phyloP scores from a whole-genome alignment of 2,888 invertebrate species.

The Lasioglossum morio region DNA sequence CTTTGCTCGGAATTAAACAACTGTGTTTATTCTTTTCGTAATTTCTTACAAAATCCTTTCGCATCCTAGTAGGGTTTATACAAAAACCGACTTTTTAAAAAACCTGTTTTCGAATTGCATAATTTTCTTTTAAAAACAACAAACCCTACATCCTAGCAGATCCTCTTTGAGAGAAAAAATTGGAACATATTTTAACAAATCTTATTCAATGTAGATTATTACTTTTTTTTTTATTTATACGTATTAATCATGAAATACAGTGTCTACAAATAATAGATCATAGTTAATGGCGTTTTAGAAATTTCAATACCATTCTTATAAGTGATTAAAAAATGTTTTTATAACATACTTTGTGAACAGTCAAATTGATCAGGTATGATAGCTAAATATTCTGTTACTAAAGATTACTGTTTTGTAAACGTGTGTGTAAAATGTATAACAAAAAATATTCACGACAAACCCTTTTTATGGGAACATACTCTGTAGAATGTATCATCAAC shows the following conservation, averaged over 20 bases:
- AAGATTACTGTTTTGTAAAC: not conserved
- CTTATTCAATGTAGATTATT: too few relatives aligned
- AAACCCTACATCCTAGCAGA: too few relatives aligned
- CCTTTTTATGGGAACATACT: not conserved
- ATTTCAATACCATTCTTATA: not conserved
- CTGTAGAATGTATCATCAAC: not conserved
- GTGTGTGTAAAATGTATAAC: not conserved
- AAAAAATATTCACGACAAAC: not conserved
- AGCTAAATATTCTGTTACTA: not conserved
- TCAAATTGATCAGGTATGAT: not conserved
- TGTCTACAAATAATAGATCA: not conserved
- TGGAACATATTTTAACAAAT: not conserved
- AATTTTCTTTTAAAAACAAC: too few relatives aligned
- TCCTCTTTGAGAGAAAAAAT: too few relatives aligned
- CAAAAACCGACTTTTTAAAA: too few relatives aligned
- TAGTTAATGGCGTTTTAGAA: too few relatives aligned
- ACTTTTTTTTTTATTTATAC: too few relatives aligned
- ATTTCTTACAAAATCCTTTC: not conserved
- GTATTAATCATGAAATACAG: not conserved
- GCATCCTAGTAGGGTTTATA: too few relatives aligned
- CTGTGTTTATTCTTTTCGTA: not conserved
- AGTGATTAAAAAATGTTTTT: too few relatives aligned
- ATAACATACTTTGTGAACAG: not conserved
- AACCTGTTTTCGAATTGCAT: too few relatives aligned
- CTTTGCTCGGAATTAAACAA: not conserved